Conservation (phyloP, 1,140 invertebrate genomes). For the Potamilus streckersoni region DNA sequence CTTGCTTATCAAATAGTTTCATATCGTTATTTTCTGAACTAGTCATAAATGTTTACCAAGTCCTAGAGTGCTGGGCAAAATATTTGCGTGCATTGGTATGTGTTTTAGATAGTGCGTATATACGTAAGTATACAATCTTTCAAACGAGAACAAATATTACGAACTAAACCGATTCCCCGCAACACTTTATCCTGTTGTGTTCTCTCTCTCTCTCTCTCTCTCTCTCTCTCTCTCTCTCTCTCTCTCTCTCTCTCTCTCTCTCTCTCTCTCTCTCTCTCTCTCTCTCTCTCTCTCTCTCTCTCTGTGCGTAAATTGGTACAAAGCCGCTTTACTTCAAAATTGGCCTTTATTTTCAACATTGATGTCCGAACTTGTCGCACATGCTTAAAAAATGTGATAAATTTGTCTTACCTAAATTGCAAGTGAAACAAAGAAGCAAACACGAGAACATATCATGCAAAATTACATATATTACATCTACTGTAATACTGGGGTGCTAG, state of each 20-base stretch:
- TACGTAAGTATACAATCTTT: slow-evolving; percentile 1
- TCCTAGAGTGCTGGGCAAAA: background rate
- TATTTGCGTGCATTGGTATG: too few species aligned
- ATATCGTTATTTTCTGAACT: background rate
- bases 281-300: slow-evolving; percentile 5
- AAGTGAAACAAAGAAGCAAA: too few species aligned
- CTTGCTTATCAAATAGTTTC: background rate
- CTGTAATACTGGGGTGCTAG: too few species aligned
- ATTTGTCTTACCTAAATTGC: too few species aligned
- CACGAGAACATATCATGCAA: too few species aligned
- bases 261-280: slow-evolving; percentile 2
- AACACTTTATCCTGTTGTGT: background rate
- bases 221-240: slow-evolving; percentile 4
- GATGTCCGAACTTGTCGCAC: too few species aligned
- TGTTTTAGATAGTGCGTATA: background rate
- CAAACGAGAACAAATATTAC: background rate
- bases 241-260: background rate
- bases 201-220: background rate
- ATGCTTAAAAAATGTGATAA: too few species aligned
- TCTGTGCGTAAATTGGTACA: background rate
- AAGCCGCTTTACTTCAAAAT: too few species aligned
- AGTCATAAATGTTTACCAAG: background rate
- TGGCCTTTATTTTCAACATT: too few species aligned
- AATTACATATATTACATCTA: too few species aligned
- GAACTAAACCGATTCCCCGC: background rate